These are phyloP conservation scores for Panthera tigris DNA, from an alignment of 2,113 vertebrate genomes.

Conservation along the genomic window DNA sequence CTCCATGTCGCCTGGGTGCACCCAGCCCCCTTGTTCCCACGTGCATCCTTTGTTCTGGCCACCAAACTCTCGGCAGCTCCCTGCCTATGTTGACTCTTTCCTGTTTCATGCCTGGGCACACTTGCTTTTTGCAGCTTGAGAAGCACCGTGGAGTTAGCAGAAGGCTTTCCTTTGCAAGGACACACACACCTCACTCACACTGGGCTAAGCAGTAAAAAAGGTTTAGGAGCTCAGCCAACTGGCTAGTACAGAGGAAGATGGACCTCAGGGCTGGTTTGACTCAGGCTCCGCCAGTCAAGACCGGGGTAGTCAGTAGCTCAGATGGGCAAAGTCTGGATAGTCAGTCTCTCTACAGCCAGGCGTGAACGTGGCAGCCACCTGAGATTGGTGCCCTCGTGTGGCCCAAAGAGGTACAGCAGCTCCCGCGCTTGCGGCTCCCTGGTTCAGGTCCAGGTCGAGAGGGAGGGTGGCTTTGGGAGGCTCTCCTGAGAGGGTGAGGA, in stretches of 20 bases:
- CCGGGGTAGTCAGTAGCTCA: not conserved
- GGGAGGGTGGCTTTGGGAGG: not conserved
- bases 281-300: not conserved
- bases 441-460: not conserved
- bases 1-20: not conserved
- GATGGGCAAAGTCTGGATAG: not conserved
- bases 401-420: not conserved
- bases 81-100: not conserved
- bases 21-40: not conserved
- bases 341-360: not conserved
- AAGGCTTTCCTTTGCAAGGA: not conserved
- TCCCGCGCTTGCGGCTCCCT: not conserved
- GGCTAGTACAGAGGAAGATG: not conserved
- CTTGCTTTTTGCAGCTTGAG: not conserved
- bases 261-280: not conserved
- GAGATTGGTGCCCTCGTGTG: not conserved
- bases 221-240: not conserved
- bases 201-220: not conserved
- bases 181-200: not conserved
- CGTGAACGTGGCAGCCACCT: rapidly evolving
- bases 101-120: not conserved
- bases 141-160: not conserved
- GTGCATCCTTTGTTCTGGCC: rapidly evolving
- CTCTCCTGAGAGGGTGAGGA: not conserved
- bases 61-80: not conserved